Evolutionary conservation across 2,113 vertebrate species (phyloP).

Genomic region (Cyphomyrus plagiostoma): DNA sequence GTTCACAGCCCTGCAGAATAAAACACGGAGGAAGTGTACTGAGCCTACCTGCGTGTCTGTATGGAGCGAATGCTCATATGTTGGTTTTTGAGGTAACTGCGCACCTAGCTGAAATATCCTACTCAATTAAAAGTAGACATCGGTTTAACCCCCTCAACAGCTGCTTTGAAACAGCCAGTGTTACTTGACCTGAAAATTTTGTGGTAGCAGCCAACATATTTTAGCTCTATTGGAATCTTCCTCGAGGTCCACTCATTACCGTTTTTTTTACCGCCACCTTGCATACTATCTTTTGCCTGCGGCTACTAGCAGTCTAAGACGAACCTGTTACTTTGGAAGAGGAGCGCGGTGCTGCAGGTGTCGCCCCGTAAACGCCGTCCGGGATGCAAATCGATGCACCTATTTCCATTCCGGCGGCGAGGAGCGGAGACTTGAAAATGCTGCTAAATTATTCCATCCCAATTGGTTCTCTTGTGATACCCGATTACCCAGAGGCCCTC

Average conservation of each 20-base stretch:
- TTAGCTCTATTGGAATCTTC: neutral
- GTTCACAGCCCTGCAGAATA: neutral
- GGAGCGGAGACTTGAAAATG: neutral
- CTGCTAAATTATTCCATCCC: constrained; percentile 1
- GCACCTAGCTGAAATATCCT: neutral
- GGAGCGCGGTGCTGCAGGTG: neutral
- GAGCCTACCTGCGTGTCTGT: neutral
- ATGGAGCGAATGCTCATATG: neutral
- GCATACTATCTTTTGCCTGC: neutral
- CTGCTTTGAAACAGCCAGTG: neutral
- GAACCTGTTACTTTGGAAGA: neutral
- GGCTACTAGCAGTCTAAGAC: neutral
- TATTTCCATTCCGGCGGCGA: neutral
- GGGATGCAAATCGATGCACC: neutral
- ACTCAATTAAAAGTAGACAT: neutral
- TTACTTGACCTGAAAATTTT: neutral
- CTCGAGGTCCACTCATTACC: neutral
- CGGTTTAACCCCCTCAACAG: neutral
- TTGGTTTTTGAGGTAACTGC: too few relatives aligned
- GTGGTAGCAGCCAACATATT: neutral
- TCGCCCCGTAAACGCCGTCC: neutral
- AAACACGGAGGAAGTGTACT: neutral
- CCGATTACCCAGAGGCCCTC: neutral
- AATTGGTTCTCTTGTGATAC: neutral
- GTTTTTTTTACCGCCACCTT: neutral